Base-by-base conservation (phyloP, 1,140 invertebrate species). In the Drosophila repleta region DNA sequence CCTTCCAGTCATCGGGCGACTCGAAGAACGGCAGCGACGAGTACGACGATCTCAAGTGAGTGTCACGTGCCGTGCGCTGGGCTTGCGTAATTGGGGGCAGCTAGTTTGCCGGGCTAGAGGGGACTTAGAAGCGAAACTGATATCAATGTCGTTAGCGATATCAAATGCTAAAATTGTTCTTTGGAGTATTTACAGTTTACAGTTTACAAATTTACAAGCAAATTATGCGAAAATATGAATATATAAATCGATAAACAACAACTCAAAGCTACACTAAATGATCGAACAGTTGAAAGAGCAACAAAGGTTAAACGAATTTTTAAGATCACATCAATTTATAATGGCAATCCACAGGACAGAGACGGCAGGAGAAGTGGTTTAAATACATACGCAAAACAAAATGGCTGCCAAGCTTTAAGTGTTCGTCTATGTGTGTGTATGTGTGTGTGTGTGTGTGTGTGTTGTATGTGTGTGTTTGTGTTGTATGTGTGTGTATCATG, bases 21-120 rank as follows among this genome's bases (percentile, higher is more conserved):
- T 90, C 90, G 0, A 91, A 91, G 49, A 91, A 91, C 49, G 90
- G 90, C 41, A 91, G 90, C 64, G 90, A 91, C 79, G 90, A 91
- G 58, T 91, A 91, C 55, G 90, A 91, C 49, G 90, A 91, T 67
- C 68, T 91, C 37, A 91, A 91, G 76, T 91, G 65, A 89, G 53
- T 29, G 35, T 29, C 29, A 4, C 53, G 21, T 10, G 56, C 13
- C 10, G 53, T 56, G 21, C 21, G 37, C n/a, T 43, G 21, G n/a
- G n/a, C 21, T 5, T 24, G 37, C 7, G 64, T 51, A 21, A 53
- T 43, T 51, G 21, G 26, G 17, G 15, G 4, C 4, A 24, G 45
- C 3, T 32, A n/a, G 13, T 1, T 8, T 17, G 2, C 18, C 18
- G 2, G 2, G 20, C 7, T 39, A 49, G 5, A 20, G 11, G 20